A percentile compares a stretch with the other conserved stretches of the same genome.
Evolutionary conservation across 2,797 vertebrate genomes (phyloP).

Genomic region (Sphaeramia orbicularis): DNA sequence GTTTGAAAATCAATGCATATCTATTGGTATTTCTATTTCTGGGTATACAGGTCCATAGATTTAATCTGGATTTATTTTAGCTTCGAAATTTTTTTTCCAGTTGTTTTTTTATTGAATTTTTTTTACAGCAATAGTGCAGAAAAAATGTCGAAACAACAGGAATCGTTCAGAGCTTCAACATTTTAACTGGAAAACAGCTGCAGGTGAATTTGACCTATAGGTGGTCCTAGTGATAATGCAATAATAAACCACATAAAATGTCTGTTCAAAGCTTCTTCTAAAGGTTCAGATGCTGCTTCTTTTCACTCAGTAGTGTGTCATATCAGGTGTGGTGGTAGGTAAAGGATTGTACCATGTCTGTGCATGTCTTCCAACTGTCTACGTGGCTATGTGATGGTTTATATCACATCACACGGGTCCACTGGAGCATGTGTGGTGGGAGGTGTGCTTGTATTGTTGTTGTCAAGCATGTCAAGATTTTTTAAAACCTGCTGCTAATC

Average conservation of each 20-base stretch:
- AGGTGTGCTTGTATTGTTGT: conserved; percentile 67
- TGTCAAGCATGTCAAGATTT: conserved; percentile 67
- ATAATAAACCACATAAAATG: conserved; percentile 16
- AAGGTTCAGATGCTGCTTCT: conserved; percentile 9
- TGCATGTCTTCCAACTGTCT: conserved; percentile 57
- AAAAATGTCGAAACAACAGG: too few species aligned
- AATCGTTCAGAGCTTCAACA: too few species aligned
- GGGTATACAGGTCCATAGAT: too few species aligned
- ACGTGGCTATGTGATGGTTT: conserved; percentile 54
- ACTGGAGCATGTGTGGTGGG: conserved; percentile 59
- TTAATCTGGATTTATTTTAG: too few species aligned
- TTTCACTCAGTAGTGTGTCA: conserved; percentile 27
- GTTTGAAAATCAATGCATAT: too few species aligned
- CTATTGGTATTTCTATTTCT: too few species aligned
- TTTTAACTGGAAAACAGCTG: too few species aligned
- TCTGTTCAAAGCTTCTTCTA: conserved; percentile 2
- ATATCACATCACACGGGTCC: conserved; percentile 70
- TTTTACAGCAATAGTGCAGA: too few species aligned
- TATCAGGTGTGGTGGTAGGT: conserved; percentile 33
- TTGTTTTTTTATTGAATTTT: too few species aligned
- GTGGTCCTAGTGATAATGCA: background rate
- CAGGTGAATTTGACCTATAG: too few species aligned
- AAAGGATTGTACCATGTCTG: conserved; percentile 34
- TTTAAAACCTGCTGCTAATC: conserved; percentile 63
- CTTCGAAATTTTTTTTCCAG: too few species aligned